Percentiles rank a stretch among this genome's conserved stretches.
Evolutionary conservation across 2,888 invertebrate species (phyloP).

Genomic region (Eupithecia abbreviata): DNA sequence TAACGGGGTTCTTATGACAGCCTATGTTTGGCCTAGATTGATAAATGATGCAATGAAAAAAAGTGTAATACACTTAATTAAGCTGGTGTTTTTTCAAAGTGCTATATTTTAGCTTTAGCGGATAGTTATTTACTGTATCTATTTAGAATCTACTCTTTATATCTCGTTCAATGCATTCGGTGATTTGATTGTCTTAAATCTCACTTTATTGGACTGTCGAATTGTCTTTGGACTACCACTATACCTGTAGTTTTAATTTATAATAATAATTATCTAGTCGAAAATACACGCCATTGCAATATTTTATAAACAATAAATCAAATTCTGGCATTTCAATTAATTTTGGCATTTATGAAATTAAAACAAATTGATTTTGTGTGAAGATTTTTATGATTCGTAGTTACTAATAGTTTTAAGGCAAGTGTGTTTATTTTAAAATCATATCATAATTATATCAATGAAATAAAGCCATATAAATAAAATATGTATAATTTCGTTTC

Average conservation of each 20-base stretch:
- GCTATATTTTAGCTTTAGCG: slow-evolving; percentile 31
- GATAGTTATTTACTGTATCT: slow-evolving; percentile 4
- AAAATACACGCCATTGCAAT: slow-evolving; percentile 82
- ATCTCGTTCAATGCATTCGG: slow-evolving; percentile 8
- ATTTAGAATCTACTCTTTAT: background rate
- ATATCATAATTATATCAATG: slow-evolving; percentile 46
- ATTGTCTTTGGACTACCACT: slow-evolving; percentile 48
- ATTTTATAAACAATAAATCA: slow-evolving; percentile 58
- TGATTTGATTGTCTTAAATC: slow-evolving; percentile 3
- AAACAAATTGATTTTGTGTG: slow-evolving; percentile 45
- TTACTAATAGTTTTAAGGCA: slow-evolving; percentile 66
- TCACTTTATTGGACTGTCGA: background rate
- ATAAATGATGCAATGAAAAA: slow-evolving; percentile 3
- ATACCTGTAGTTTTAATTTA: slow-evolving; percentile 66
- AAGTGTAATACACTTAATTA: background rate
- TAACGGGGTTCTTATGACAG: slow-evolving; percentile 10
- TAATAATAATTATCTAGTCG: slow-evolving; percentile 81
- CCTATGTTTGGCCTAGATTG: slow-evolving; percentile 1
- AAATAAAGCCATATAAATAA: slow-evolving; percentile 60
- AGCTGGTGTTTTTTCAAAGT: slow-evolving; percentile 21
- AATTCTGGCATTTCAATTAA: slow-evolving; percentile 52
- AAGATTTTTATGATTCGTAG: slow-evolving; percentile 53
- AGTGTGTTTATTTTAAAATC: slow-evolving; percentile 54
- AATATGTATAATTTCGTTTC: slow-evolving; percentile 21
- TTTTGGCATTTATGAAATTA: slow-evolving; percentile 60